phyloP scores from a whole-genome alignment of 2,113 vertebrate genomes.

The Nothoprocta perdicaria region DNA sequence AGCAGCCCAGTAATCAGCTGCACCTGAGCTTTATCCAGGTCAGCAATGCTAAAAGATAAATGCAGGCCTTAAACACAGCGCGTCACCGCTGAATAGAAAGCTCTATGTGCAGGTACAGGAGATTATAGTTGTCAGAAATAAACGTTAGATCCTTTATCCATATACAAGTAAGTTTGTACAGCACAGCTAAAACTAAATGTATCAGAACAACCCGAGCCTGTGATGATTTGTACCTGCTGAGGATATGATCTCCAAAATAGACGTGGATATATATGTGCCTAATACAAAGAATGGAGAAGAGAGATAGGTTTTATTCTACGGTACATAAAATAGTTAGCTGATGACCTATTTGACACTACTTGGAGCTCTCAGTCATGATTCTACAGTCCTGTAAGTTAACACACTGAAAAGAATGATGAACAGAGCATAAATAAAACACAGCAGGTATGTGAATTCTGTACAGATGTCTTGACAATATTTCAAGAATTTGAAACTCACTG shows the following conservation, averaged over 20 bases:
- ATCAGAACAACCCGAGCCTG: background rate
- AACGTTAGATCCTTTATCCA: background rate
- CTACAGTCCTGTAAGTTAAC: background rate
- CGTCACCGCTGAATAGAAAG: background rate
- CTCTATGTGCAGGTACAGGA: background rate
- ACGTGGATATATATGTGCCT: background rate
- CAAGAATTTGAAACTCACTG: background rate
- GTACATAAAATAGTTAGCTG: accelerated
- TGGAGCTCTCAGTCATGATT: background rate
- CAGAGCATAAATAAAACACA: background rate
- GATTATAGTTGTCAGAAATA: background rate
- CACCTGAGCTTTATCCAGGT: background rate
- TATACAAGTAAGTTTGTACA: background rate
- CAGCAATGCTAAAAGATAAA: background rate
- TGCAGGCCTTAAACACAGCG: background rate
- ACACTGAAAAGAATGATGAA: background rate
- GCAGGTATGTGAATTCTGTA: background rate
- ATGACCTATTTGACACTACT: background rate
- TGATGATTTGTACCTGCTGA: background rate
- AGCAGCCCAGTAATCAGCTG: background rate
- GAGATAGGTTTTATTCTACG: background rate
- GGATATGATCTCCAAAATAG: background rate
- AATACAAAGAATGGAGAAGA: accelerated
- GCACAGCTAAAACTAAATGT: background rate
- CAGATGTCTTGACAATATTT: background rate